Evolutionary conservation across 2,888 invertebrate genomes (phyloP).

Genomic region (Sepioteuthis lessoniana): DNA sequence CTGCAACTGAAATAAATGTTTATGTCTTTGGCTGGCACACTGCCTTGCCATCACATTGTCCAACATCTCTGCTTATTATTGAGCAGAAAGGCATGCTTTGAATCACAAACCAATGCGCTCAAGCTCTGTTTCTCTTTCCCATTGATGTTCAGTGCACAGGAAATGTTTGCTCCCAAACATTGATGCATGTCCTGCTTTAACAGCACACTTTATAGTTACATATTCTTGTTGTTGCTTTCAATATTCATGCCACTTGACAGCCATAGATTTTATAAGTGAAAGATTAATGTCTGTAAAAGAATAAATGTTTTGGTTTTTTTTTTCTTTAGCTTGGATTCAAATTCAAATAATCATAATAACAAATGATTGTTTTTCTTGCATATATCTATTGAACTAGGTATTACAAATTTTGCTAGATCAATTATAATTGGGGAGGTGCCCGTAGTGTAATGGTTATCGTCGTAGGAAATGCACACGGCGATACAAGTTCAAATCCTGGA

Average conservation of each 20-base stretch:
- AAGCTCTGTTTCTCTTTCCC: slow-evolving; percentile 1
- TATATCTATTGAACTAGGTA: too few relatives aligned
- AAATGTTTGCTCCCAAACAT: slow-evolving; percentile 38
- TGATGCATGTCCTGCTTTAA: slow-evolving; percentile 33
- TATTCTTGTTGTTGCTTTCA: background rate
- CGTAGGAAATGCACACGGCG: too few relatives aligned
- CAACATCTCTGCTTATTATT: slow-evolving; percentile 42
- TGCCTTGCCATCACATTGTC: slow-evolving; percentile 41
- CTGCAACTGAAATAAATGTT: slow-evolving; percentile 48
- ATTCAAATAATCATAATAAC: too few relatives aligned
- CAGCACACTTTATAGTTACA: background rate
- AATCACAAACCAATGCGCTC: slow-evolving; percentile 23
- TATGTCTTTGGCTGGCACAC: slow-evolving; percentile 40
- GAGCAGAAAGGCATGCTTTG: slow-evolving; percentile 48
- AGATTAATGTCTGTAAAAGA: background rate
- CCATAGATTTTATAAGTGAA: slow-evolving; percentile 8
- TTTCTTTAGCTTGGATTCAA: background rate
- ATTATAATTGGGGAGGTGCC: too few relatives aligned
- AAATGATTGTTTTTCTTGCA: too few relatives aligned
- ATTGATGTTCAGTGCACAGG: slow-evolving; percentile 38
- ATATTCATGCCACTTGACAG: background rate
- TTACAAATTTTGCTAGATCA: too few relatives aligned
- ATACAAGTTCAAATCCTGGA: too few relatives aligned
- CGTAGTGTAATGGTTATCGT: too few relatives aligned
- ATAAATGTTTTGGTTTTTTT: background rate